Base-by-base conservation (phyloP, 1,140 invertebrate genomes). In the Protaetia brevitarsis region DNA sequence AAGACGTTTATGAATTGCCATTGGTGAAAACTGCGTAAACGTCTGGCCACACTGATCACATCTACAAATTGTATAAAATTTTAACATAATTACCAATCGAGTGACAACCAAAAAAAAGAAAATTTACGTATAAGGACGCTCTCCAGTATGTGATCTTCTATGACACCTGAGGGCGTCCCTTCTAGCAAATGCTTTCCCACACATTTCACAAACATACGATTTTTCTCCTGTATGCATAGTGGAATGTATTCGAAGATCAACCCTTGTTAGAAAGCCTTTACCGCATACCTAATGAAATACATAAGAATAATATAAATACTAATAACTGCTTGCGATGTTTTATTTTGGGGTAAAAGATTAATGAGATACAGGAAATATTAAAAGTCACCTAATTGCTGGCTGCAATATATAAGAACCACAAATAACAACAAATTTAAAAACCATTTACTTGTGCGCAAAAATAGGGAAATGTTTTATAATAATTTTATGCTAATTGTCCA, bases 181-280 rank as follows among this genome's bases (percentile, higher is more conserved):
- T 19, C 88, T 77, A 6, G 89, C 89, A 70, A 90, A 90, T 1
- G 87, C 84, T 70, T 88, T 87, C 0, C 83, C 83, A 70, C 88
- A 88, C 21, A 86, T 79, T 31, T 85, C 84, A 73, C 88, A 90
- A 36, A 85, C 81, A 70, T 86, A 89, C 3, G 87, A 88, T 66
- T 88, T 87, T 67, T 89, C 87, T 0, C 88, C 88, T 0, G 87
- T 89, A 72, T 90, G 88, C 76, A 86, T 85, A 0, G 86, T 85
- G 4, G 84, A 82, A 67, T 89, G 88, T 8, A 87, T 86, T 68
- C 83, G 84, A 1, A 83, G 78, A 69, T 84, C 83, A 0, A 84
- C 82, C 0, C 80, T 70, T 0, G 82, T 85, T 1, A 85, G 72
- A 71, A 89, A 91, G 30, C 85, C 83, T 69, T 89, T 89, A 0